Evolutionary conservation across 2,113 vertebrate genomes (phyloP).

Genomic region (Oryzias celebensis): DNA sequence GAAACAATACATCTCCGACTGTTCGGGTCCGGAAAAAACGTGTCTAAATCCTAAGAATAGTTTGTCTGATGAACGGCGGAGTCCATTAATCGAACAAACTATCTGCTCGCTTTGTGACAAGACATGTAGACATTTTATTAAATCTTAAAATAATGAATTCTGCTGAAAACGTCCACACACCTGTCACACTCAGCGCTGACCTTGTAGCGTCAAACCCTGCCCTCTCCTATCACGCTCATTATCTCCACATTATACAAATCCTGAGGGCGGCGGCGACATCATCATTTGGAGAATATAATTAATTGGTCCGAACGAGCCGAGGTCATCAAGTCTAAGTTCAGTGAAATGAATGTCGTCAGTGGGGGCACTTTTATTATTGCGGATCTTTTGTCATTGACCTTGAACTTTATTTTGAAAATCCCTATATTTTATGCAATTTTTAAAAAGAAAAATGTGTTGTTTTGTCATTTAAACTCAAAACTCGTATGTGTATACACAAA

Average conservation of each 20-base stretch:
- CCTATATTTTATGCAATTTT: too few species aligned
- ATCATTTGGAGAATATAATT: slow-evolving; percentile 21
- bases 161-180: too few species aligned
- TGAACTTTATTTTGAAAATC: too few species aligned
- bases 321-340: slow-evolving; percentile 28
- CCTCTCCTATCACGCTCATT: slow-evolving; percentile 26
- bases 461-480: too few species aligned
- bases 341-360: background rate
- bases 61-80: slow-evolving; percentile 17
- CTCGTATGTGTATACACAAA: too few species aligned
- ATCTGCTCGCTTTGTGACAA: background rate
- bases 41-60: slow-evolving; percentile 54
- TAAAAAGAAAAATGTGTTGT: too few species aligned
- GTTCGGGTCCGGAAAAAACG: slow-evolving; percentile 18
- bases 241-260: slow-evolving; percentile 18
- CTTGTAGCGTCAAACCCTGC: slow-evolving; percentile 4
- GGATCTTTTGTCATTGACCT: too few species aligned
- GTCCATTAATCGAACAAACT: slow-evolving; percentile 43
- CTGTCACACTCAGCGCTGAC: slow-evolving; percentile 1
- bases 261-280: slow-evolving; percentile 3
- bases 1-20: slow-evolving; percentile 34
- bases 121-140: too few species aligned
- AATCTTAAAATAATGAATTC: too few species aligned
- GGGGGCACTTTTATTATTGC: too few species aligned
- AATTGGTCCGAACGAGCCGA: slow-evolving; percentile 24